phyloP scores from a whole-genome alignment of 1,140 invertebrate species.

The Galleria mellonella region DNA sequence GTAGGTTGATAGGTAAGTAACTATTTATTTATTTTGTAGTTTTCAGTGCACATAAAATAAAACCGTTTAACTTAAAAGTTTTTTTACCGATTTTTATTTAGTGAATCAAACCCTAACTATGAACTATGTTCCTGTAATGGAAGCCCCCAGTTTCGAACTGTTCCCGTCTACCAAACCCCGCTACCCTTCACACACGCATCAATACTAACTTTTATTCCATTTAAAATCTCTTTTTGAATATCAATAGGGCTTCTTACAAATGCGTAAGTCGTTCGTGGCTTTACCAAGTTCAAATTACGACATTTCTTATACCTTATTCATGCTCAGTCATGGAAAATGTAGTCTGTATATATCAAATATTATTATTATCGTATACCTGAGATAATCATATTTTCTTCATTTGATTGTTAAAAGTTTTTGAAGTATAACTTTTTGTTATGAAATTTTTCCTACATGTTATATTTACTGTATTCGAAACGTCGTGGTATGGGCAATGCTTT shows the following conservation, averaged over 20 bases:
- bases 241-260: conserved; percentile 21
- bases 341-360: conserved; percentile 2
- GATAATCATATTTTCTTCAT: background rate
- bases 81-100: no score
- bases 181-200: conserved; percentile 18
- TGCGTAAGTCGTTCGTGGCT: conserved; percentile 10
- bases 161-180: conserved; percentile 8
- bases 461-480: conserved; percentile 1
- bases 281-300: conserved; percentile 15
- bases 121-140: conserved; percentile 24
- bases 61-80: no score
- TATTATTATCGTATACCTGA: conserved; percentile 4
- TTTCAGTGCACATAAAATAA: no score
- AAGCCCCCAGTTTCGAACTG: conserved; percentile 11
- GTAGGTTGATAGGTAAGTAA: no score
- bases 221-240: conserved; percentile 33
- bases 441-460: conserved; percentile 2
- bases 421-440: background rate
- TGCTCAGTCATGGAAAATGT: conserved; percentile 1
- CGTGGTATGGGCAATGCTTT: conserved; percentile 2
- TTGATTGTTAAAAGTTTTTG: conserved; percentile 2
- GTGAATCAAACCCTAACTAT: conserved; percentile 26
- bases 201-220: conserved; percentile 29
- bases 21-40: no score
- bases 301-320: conserved; percentile 9